Evolutionary conservation across 2,888 invertebrate species (phyloP), one percentile per base, ranked within the genome.

Genomic region (Odontothrips loti): DNA sequence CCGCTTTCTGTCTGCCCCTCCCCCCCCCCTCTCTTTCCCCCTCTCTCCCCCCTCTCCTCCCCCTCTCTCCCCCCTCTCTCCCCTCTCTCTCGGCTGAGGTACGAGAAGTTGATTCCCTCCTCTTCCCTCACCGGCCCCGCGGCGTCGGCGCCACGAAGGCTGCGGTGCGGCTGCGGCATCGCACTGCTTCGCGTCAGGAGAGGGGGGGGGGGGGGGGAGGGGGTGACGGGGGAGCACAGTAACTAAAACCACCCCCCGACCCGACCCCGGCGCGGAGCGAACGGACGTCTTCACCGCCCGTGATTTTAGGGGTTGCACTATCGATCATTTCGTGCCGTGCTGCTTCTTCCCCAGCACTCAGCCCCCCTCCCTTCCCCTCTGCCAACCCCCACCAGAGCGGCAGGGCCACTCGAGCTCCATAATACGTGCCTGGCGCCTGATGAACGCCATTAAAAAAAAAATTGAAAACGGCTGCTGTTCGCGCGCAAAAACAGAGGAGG

Each of bases 391-490:
- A 2, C 58, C 58, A 15, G 58, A n/a, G 34, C 34, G 34, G 34
- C 58, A 58, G 20, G 58, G 6, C 58, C 58, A 12, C 51, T 51
- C 20, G 58, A 58, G 58, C 58, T 20, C 58, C 58, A 51, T 51
- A 51, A 68, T 23, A 68, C 68, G 68, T 75, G 68, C 68, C 68
- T 27, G 68, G 8, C 68, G 27, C 27, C 68, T 75, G 27, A 75
- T 75, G 68, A 75, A 75, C 68, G 68, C 68, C 68, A 75, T 75
- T 75, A 27, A 75, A 75, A 75, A 75, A 75, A 75, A 75, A 75
- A 58, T 8, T 58, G 58, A 43, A 43, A 43, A 43, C 34, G 34
- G 34, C 34, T 43, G 34, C 34, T 6, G 34, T 43, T 43, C 3
- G 34, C 58, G 58, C 58, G 58, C 58, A 17, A 58, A 58, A 58